A percentile compares a stretch with the other conserved stretches of the same genome.
phyloP scores from a whole-genome alignment of 1,140 invertebrate species.

The Bicyclus anynana region DNA sequence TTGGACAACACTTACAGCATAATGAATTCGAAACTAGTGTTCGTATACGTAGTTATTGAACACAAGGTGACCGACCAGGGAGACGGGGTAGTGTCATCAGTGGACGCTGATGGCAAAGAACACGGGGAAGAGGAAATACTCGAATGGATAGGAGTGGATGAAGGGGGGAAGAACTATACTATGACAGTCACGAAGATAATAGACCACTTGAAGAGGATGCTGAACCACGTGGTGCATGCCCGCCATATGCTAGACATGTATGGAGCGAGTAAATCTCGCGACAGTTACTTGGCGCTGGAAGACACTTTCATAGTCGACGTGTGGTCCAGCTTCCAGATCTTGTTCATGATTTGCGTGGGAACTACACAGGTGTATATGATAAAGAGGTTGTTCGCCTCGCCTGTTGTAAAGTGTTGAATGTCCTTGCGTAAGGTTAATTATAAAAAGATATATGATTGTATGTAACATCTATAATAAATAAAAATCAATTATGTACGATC shows the following conservation, averaged over 20 bases:
- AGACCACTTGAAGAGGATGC: conserved; percentile 40
- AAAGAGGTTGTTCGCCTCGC: conserved; percentile 53
- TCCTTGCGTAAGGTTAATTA: too few species aligned
- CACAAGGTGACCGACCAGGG: conserved; percentile 39
- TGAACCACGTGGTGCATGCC: conserved; percentile 48
- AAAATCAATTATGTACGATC: too few species aligned
- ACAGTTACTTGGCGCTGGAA: conserved; percentile 56
- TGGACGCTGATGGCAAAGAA: conserved; percentile 29
- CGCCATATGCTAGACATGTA: conserved; percentile 55
- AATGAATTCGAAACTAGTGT: conserved; percentile 87
- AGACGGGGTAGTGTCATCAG: conserved; percentile 29
- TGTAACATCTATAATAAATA: too few species aligned
- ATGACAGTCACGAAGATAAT: conserved; percentile 46
- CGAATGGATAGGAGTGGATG: conserved; percentile 49
- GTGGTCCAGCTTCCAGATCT: conserved; percentile 64
- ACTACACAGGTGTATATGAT: conserved; percentile 64
- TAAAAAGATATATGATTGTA: too few species aligned
- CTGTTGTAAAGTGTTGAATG: not conserved
- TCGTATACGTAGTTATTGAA: conserved; percentile 86
- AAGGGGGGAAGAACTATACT: conserved; percentile 44
- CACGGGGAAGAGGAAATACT: conserved; percentile 44
- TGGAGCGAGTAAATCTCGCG: conserved; percentile 49
- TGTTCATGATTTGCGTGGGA: conserved; percentile 55
- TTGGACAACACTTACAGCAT: conserved; percentile 89
- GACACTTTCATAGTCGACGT: conserved; percentile 66